A percentile compares a stretch with the other conserved stretches of the same genome.
Conservation (phyloP, 2,113 vertebrate species). For the Nestor notabilis region DNA sequence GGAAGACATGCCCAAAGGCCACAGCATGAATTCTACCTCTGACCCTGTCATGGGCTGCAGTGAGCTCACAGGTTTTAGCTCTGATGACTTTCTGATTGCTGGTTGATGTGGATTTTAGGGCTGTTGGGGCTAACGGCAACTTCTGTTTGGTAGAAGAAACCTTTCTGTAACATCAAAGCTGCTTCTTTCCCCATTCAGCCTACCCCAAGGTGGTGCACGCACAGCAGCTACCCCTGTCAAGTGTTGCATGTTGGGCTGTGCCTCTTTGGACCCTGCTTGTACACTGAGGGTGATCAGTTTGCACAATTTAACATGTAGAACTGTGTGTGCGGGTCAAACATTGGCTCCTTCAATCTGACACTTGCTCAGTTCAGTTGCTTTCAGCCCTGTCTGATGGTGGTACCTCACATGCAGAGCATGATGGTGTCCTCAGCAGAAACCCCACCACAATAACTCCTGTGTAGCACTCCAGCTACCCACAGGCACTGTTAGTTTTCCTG, state of each 20-base stretch:
- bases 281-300: neutral
- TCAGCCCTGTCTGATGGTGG: neutral
- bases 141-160: constrained; percentile 63
- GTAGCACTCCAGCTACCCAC: neutral
- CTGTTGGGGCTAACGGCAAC: constrained; percentile 86
- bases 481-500: neutral
- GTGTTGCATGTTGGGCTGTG: neutral
- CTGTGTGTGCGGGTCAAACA: neutral
- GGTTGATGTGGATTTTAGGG: constrained; percentile 88
- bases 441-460: neutral
- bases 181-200: neutral
- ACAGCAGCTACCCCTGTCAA: neutral
- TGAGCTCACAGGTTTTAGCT: constrained; percentile 82
- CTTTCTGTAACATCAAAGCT: neutral
- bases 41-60: constrained; percentile 83
- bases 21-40: constrained; percentile 72
- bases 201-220: neutral
- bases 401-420: neutral
- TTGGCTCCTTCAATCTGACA: neutral
- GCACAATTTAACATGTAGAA: neutral
- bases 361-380: neutral
- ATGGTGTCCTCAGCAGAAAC: rapidly evolving
- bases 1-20: neutral
- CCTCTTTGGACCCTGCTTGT: neutral
- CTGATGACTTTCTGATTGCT: constrained; percentile 83